phyloP scores from a whole-genome alignment of 2,113 vertebrate genomes.

The Orycteropus afer region DNA sequence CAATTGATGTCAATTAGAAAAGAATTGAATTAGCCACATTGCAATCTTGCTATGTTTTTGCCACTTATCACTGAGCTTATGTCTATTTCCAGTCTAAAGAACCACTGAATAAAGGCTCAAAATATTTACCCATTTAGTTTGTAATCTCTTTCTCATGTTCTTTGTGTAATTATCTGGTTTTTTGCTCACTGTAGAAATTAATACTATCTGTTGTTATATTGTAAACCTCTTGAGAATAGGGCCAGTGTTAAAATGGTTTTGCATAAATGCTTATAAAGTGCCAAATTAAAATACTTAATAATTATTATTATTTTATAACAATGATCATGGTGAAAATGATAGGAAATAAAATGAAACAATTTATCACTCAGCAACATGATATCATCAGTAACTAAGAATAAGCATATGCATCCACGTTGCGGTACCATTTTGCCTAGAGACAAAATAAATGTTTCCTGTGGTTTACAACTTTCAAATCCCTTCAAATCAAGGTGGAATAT shows the following conservation, averaged over 20 bases:
- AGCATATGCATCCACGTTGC: neutral
- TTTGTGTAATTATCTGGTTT: conserved; percentile 24
- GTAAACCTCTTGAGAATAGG: neutral
- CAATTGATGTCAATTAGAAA: neutral
- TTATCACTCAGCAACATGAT: conserved; percentile 38
- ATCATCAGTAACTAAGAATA: neutral
- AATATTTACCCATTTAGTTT: neutral
- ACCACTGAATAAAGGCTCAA: neutral
- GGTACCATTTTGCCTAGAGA: neutral
- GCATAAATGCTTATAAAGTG: neutral
- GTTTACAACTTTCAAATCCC: neutral
- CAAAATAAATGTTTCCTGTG: neutral
- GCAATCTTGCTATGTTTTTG: neutral
- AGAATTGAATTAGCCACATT: conserved; percentile 14
- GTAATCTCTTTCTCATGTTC: neutral
- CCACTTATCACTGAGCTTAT: neutral
- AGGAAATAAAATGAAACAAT: neutral
- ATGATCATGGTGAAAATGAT: neutral
- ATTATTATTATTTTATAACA: conserved; percentile 16
- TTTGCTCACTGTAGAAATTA: neutral
- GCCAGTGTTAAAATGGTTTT: neutral
- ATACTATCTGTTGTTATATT: neutral
- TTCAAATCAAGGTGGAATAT: conserved; percentile 49
- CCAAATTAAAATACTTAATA: neutral
- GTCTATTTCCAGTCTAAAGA: neutral